A percentile compares a stretch with the other conserved stretches of the same genome.
phyloP scores from a whole-genome alignment of 2,113 vertebrate species.

The Xenopus tropicalis region DNA sequence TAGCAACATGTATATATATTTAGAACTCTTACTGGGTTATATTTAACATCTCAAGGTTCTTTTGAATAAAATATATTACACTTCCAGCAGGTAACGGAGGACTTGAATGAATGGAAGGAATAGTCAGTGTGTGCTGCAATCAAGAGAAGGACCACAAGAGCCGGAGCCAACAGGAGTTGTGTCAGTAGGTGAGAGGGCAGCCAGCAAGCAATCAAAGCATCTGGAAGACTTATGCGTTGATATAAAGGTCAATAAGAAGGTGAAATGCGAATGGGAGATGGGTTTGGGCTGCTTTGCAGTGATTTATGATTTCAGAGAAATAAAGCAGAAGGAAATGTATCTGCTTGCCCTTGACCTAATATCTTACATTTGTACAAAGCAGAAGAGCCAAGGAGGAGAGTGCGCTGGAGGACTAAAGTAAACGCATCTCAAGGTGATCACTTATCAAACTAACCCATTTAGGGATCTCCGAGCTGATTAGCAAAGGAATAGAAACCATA shows the following conservation, averaged over 20 bases:
- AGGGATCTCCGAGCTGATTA: neutral
- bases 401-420: neutral
- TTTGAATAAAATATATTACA: no score
- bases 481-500: neutral
- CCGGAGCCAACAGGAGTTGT: no score
- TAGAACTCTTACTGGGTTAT: no score
- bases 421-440: neutral
- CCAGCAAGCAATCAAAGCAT: neutral
- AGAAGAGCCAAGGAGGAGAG: neutral
- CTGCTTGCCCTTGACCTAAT: neutral
- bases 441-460: slow-evolving; percentile 1
- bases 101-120: no score
- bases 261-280: neutral
- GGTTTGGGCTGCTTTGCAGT: neutral
- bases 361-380: neutral
- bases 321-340: neutral
- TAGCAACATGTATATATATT: no score
- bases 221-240: neutral
- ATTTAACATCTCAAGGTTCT: no score
- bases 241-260: neutral
- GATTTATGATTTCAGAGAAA: neutral
- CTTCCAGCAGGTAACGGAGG: no score
- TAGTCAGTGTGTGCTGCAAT: no score
- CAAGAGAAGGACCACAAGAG: no score
- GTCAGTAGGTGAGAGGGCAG: neutral